Evolutionary conservation across 2,797 vertebrate genomes (phyloP).

Genomic region (Centroberyx gerrardi): DNA sequence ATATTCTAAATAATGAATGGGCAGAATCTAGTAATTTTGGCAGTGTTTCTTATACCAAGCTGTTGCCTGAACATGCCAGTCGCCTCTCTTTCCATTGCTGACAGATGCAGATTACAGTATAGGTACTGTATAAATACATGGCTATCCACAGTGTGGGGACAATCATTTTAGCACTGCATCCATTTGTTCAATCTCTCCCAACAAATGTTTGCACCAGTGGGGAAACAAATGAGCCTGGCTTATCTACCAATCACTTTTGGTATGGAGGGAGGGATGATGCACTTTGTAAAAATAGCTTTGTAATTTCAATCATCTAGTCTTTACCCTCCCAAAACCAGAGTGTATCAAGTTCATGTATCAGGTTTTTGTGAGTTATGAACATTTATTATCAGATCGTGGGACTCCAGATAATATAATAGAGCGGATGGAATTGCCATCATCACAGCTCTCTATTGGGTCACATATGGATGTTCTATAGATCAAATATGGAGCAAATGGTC

Average conservation of each 20-base stretch:
- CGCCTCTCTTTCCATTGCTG: slow-evolving; percentile 15
- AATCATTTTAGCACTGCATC: neutral
- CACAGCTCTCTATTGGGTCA: neutral
- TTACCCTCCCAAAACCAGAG: slow-evolving; percentile 7
- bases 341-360: neutral
- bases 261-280: slow-evolving; percentile 11
- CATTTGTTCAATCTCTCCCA: slow-evolving; percentile 8
- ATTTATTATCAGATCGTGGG: too few relatives aligned
- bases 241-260: slow-evolving; percentile 27
- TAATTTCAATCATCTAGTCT: slow-evolving; percentile 13
- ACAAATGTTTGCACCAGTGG: slow-evolving; percentile 29
- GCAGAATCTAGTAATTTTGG: slow-evolving; percentile 35
- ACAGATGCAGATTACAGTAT: slow-evolving; percentile 9
- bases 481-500: slow-evolving; percentile 45
- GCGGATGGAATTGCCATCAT: slow-evolving; percentile 24
- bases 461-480: slow-evolving; percentile 55
- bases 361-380: neutral
- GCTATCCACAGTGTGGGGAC: neutral
- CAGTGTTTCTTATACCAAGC: slow-evolving; percentile 1
- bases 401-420: neutral
- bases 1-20: slow-evolving; percentile 48
- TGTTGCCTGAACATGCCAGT: slow-evolving; percentile 18
- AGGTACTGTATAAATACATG: neutral
- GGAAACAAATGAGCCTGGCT: slow-evolving; percentile 33
- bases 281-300: neutral